Conservation (phyloP, 2,797 vertebrate genomes). For the Eupleurogrammus muticus region DNA sequence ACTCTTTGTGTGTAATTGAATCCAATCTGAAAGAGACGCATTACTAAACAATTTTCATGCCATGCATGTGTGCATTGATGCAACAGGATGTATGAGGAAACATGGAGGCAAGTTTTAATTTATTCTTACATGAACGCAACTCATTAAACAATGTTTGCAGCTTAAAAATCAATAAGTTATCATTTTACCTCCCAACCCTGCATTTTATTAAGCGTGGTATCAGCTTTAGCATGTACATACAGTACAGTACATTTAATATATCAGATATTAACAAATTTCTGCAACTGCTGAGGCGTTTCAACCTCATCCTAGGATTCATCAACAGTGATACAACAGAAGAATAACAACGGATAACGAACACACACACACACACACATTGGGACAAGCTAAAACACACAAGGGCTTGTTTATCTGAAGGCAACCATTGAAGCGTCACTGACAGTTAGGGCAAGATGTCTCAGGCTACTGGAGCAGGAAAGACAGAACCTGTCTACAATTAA, state of each 20-base stretch:
- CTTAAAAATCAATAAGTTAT: too few relatives aligned
- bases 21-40: background rate
- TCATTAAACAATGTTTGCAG: too few relatives aligned
- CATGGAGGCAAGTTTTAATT: too few relatives aligned
- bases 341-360: conserved; percentile 35
- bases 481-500: conserved; percentile 77
- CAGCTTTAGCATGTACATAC: conserved; percentile 6
- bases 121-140: too few relatives aligned
- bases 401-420: conserved; percentile 71
- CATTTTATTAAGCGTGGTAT: too few relatives aligned
- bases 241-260: conserved; percentile 15
- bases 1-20: too few relatives aligned
- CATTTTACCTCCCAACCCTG: too few relatives aligned
- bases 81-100: background rate
- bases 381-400: conserved; percentile 45
- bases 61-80: background rate
- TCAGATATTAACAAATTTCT: conserved; percentile 37
- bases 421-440: conserved; percentile 73
- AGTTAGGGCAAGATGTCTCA: conserved; percentile 77
- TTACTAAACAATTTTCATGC: background rate
- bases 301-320: conserved; percentile 33
- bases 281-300: conserved; percentile 43
- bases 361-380: conserved; percentile 45
- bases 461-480: conserved; percentile 79
- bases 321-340: conserved; percentile 31